phyloP scores from a whole-genome alignment of 2,113 vertebrate species.

The Bufo bufo region DNA sequence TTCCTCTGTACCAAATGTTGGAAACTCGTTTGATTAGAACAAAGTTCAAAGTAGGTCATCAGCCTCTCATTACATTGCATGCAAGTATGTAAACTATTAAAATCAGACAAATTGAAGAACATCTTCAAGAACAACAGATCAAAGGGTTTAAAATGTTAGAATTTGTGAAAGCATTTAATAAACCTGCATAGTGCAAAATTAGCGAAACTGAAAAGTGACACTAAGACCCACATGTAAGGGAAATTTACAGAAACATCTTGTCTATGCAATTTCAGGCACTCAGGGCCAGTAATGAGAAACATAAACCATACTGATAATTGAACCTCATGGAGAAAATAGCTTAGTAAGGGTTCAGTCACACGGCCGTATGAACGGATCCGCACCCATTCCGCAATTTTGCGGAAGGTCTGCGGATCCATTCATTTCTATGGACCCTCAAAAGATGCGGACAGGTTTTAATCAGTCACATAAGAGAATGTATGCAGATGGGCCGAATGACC shows the following conservation, averaged over 20 bases:
- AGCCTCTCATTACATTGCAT: neutral
- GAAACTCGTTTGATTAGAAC: constrained; percentile 9
- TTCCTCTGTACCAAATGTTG: neutral
- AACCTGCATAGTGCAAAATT: neutral
- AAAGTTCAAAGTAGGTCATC: constrained; percentile 25
- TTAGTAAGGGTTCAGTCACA: neutral
- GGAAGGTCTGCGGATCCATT: too few species aligned
- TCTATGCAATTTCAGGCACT: neutral
- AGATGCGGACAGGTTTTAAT: too few species aligned
- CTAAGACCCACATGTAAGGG: neutral
- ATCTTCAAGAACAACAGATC: constrained; percentile 28
- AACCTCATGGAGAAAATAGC: neutral
- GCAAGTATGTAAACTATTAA: constrained; percentile 23
- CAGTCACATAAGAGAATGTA: too few species aligned
- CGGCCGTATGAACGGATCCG: too few species aligned
- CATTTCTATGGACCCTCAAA: too few species aligned
- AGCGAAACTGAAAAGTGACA: constrained; percentile 13
- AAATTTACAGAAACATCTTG: neutral
- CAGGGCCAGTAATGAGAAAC: neutral
- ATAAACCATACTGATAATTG: neutral
- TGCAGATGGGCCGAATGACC: too few species aligned
- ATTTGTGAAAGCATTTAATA: constrained; percentile 8
- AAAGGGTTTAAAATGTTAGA: neutral
- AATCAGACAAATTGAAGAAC: constrained; percentile 36
- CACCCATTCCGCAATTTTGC: too few species aligned